phyloP scores from a whole-genome alignment of 2,888 invertebrate species.

The Pandemis heparana region DNA sequence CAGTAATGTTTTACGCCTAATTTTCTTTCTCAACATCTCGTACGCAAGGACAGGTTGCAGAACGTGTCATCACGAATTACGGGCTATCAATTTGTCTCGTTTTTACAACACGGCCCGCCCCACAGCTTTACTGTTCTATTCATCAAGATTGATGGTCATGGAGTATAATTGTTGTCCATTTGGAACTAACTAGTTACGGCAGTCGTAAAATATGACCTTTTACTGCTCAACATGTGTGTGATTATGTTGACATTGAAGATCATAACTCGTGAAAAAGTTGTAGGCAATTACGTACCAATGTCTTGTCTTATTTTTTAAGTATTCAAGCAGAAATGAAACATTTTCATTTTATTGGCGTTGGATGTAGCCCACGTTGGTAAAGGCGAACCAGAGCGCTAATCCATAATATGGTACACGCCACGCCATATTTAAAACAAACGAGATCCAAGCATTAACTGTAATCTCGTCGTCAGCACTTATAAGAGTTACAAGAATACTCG shows the following conservation, averaged over 20 bases:
- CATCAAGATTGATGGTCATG: slow-evolving; percentile 38
- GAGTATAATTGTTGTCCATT: slow-evolving; percentile 27
- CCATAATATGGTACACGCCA: too few relatives aligned
- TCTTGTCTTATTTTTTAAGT: background rate
- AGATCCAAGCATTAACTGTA: background rate
- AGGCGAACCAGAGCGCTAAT: background rate
- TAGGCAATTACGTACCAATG: background rate
- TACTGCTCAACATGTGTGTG: slow-evolving; percentile 19
- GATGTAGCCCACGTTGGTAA: background rate
- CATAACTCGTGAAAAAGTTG: slow-evolving; percentile 6
- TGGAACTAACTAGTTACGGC: slow-evolving; percentile 30
- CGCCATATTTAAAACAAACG: background rate
- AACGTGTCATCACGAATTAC: slow-evolving; percentile 26
- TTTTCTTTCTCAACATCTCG: slow-evolving; percentile 16
- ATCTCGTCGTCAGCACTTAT: background rate
- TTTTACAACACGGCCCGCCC: slow-evolving; percentile 27
- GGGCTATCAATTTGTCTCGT: slow-evolving; percentile 37
- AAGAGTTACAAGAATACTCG: background rate
- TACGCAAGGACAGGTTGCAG: slow-evolving; percentile 31
- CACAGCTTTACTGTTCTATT: slow-evolving; percentile 20
- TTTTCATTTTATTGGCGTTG: too few relatives aligned
- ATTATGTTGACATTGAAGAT: slow-evolving; percentile 33
- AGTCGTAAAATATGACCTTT: slow-evolving; percentile 28
- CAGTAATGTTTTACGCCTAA: slow-evolving; percentile 9
- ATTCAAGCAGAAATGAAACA: background rate